Evolutionary conservation across 2,797 vertebrate species (phyloP), one percentile per base, ranked within the genome.

Genomic region (Anguilla marmorata): DNA sequence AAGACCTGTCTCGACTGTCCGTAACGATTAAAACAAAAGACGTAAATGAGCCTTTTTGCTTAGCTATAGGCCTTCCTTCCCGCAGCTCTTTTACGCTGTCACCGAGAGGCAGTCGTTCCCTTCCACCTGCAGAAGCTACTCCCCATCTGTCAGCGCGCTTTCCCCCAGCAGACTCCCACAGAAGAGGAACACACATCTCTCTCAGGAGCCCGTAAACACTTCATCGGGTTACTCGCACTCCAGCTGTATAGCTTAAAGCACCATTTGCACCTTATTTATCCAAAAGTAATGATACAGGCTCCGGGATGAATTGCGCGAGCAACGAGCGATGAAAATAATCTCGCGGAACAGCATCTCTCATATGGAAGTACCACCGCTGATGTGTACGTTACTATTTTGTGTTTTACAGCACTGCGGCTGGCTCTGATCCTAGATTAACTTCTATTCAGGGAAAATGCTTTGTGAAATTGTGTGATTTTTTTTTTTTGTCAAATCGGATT

Each of bases 131-230:
- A 52, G 66, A 16, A 6, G 3, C 24, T 69, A 19, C 30, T 37
- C 86, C 58, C 74, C 86, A 87, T 82, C 86, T 80, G 86, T 86
- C 69, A 76, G 69, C 16, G 21, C n/a, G 45, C 19, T 48, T 52
- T 24, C 74, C 27, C 56, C 52, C 30, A 37, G 27, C 84, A 14
- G 52, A 54, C 74, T 14, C 52, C 41, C 86, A 19, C 74, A 52
- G 60, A 33, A 72, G 16, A 27, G 21, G 60, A 50, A 83, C 45
- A 85, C 72, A 74, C 48, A 58, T 69, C 80, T 72, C 87, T 56
- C 87, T 88, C 54, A 76, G 48, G 83, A 27, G 45, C 87, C 63
- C 33, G 84, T 88, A 74, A 88, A 88, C 87, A 88, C 87, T 66
- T 33, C 66, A 30, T 60, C 45, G 11, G 82, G 60, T 41, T 58